Base-by-base conservation (phyloP, 30 jellyfish, hydroid and myxozoan genomes). In the Aurelia aurita complex sp. Pacific region DNA sequence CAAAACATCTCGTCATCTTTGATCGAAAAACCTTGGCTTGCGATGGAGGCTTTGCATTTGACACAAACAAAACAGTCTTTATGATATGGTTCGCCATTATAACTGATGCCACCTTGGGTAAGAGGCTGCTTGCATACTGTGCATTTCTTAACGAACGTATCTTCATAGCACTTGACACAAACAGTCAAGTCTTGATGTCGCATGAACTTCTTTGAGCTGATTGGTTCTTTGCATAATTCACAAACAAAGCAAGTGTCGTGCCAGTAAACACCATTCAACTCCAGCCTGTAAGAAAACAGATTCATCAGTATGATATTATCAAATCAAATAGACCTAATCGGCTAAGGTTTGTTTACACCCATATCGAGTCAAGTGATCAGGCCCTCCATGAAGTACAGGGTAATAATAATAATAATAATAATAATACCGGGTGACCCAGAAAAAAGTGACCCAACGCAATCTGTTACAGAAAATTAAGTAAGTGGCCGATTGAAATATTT, bases 51-150 rank as follows among this genome's bases (percentile, higher is more conserved):
- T 17, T 89, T 67, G 83, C 98, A 94, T 67, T 83, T 94, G 17
- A 68, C 86, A 62, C 98, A 94, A 1, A 54, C 87, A 76, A 94
- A 94, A 74, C 98, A 94, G 57, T 94, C 96, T 46, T 86, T 88
- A 69, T 94, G 98, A 71, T 82, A 94, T 38, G 96, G 81, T 52
- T 73, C 87, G 55, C 96, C 96, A 61, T 95, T 90, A 83, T 95
- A 89, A 69, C 97, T 90, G 62, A 94, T 97, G 59, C 98, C 98
- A 52, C 98, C 98, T 67, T 94, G 94, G 51, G 97, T 96, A 10
- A 94, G 87, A 7, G 96, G 94, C 64, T 76, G 85, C 51, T 19
- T 59, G 87, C 98, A 94, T 33, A 64, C 85, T 67, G 75, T 90
- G 77, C 98, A 94, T 55, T 95, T 88, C 85, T 94, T 83, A 16